Evolutionary conservation across 1,140 invertebrate species (phyloP).

Genomic region (Lepidostoma basale): DNA sequence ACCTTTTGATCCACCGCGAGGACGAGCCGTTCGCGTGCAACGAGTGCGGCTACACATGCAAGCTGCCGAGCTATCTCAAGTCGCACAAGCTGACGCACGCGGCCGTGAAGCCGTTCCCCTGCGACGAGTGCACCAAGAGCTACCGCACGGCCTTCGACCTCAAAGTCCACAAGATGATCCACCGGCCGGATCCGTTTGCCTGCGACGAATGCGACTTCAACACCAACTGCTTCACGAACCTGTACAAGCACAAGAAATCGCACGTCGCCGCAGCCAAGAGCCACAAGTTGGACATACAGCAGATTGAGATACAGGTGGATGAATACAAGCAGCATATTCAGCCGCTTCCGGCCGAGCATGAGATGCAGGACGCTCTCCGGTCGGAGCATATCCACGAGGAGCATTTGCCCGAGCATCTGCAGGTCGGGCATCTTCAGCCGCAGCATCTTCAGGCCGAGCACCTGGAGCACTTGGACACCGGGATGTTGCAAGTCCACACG

Average conservation of each 20-base stretch:
- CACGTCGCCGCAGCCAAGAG: background rate
- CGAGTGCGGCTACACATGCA: conserved; percentile 24
- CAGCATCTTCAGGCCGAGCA: background rate
- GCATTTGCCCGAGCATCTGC: background rate
- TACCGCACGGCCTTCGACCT: conserved; percentile 17
- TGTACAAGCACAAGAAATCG: conserved; percentile 23
- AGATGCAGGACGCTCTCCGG: too few species aligned
- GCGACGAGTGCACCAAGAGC: conserved; percentile 18
- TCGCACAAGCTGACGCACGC: conserved; percentile 22
- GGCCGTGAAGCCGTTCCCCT: conserved; percentile 1
- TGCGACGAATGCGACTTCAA: conserved; percentile 31
- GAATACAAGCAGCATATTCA: background rate
- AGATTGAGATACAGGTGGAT: background rate
- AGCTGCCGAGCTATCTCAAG: conserved; percentile 2
- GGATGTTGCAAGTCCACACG: background rate
- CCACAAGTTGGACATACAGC: background rate
- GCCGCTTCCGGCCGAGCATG: background rate
- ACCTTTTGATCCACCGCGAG: conserved; percentile 21
- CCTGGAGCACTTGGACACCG: background rate
- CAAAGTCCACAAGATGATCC: conserved; percentile 24
- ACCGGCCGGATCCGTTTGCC: conserved; percentile 16
- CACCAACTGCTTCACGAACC: conserved; percentile 19
- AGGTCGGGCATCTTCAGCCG: background rate
- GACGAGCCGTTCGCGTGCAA: conserved; percentile 26
- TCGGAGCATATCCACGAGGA: background rate